Evolutionary conservation across 2,113 vertebrate genomes (phyloP), one percentile per base, ranked within the genome.

Genomic region (Pluvialis apricaria): DNA sequence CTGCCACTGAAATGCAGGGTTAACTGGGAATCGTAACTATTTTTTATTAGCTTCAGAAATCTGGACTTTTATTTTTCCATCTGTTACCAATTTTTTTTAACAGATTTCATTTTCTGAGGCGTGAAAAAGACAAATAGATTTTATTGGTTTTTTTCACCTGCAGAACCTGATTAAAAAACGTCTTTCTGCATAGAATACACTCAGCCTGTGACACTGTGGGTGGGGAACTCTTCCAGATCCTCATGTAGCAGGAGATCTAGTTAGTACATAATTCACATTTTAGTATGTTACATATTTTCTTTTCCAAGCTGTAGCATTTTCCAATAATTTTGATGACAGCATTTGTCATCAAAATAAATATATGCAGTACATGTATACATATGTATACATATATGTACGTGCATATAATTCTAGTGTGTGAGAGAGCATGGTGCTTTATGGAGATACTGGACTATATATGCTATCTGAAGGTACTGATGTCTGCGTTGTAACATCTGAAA

Each of bases 31-130:
- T 54, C 1, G 0, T 89, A 78, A 68, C 45, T 61, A 65, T 34
- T 86, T 86, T 90, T 88, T 79, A 77, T 68, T 88, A 77, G 51
- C 66, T 92, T 94, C 45, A 82, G 57, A 83, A 96, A 92, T 72
- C 15, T 64, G 69, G 38, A 25, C 6, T 71, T 90, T 68, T 86
- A 55, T 86, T 95, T 93, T 93, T 91, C 85, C 76, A 87, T 81
- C 69, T 94, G 86, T 88, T 92, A 86, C 54, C 82, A 38, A 65
- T 52, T 73, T 85, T 51, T 76, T 92, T 57, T 29, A 83, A 78
- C 25, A 73, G 15, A 80, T 92, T 90, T 86, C 31, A 42, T 66
- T 91, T 91, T 95, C 31, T 64, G 47, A 96, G 69, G 69, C 4
- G 2, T 81, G 76, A 90, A 89, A 88, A 89, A 91, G 58, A 62